These are phyloP conservation scores for Cyprinodon variegatus DNA, from an alignment of 2,113 vertebrate genomes.

Conservation along the genomic window DNA sequence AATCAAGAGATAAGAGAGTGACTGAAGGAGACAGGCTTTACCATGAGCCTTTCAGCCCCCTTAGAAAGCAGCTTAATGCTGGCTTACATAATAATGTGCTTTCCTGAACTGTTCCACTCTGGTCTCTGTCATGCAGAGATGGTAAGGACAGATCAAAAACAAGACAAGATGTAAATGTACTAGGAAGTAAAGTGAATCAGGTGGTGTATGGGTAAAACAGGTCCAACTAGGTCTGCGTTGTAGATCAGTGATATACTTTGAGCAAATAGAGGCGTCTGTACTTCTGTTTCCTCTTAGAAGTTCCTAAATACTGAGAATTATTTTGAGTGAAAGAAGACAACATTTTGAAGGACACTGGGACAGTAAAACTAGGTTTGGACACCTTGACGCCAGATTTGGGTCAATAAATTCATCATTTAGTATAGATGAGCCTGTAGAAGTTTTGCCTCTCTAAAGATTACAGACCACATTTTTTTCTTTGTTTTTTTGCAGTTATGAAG, in stretches of 20 bases:
- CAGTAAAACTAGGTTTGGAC: neutral
- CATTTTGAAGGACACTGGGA: neutral
- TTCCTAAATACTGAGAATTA: neutral
- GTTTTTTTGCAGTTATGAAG: neutral
- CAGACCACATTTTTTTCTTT: neutral
- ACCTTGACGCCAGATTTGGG: neutral
- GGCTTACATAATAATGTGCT: conserved; percentile 63
- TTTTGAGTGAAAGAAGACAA: neutral
- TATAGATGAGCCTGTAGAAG: neutral
- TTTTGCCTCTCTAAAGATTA: neutral
- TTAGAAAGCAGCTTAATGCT: conserved; percentile 71
- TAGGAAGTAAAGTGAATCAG: neutral
- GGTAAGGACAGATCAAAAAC: neutral
- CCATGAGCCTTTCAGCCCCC: conserved; percentile 43
- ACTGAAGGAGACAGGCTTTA: conserved; percentile 31
- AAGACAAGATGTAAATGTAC: neutral
- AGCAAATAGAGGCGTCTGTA: neutral
- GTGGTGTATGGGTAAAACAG: neutral
- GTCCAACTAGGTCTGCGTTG: neutral
- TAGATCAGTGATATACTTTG: neutral
- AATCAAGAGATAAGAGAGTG: conserved; percentile 17
- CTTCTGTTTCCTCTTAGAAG: neutral
- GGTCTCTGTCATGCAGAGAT: conserved; percentile 6
- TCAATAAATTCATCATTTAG: neutral
- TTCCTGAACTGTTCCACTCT: conserved; percentile 35